phyloP scores from a whole-genome alignment of 2,888 invertebrate genomes.

The Serripes groenlandicus region DNA sequence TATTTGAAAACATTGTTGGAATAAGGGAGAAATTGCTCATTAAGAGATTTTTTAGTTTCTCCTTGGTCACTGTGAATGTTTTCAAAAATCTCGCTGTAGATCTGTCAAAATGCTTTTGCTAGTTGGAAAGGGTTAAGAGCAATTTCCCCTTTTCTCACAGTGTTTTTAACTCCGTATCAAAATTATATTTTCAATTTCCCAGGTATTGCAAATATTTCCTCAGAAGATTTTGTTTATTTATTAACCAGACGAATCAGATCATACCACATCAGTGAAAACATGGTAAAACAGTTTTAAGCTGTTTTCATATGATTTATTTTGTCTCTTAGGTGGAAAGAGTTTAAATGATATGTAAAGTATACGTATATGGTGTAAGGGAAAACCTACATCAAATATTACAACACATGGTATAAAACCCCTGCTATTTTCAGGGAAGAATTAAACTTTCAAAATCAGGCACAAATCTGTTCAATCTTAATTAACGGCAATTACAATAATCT shows the following conservation, averaged over 20 bases:
- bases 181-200: no score
- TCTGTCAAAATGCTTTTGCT: no score
- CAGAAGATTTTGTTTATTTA: no score
- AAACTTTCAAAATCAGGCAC: neutral
- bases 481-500: neutral
- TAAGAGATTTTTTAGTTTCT: neutral
- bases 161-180: neutral
- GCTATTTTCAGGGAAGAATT: neutral
- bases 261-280: no score
- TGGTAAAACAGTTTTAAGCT: no score
- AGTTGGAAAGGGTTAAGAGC: no score
- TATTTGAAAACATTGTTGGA: neutral
- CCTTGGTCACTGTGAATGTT: neutral
- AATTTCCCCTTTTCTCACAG: neutral
- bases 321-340: no score
- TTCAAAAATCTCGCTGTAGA: neutral
- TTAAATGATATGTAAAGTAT: no score
- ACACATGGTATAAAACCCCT: neutral
- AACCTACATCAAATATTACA: no score
- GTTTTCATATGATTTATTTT: no score
- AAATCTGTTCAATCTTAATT: neutral
- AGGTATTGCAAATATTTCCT: no score
- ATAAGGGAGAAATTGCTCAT: neutral
- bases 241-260: no score
- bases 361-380: constrained; percentile 14